Evolutionary conservation across 2,113 vertebrate species (phyloP), one percentile per base, ranked within the genome.

Genomic region (Oreochromis spilurus): DNA sequence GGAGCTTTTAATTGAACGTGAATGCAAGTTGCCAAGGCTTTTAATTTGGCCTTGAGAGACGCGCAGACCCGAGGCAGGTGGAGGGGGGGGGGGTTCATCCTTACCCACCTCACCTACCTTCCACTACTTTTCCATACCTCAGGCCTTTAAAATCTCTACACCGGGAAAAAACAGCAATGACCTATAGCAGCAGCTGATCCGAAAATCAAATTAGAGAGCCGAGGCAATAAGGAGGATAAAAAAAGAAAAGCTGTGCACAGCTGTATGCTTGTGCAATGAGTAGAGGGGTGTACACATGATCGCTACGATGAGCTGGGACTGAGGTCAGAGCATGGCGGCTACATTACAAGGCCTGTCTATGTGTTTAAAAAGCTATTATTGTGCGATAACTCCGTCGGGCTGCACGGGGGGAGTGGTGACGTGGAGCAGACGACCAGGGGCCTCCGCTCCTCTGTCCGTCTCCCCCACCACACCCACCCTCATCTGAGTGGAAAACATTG

Each of bases 1-100:
- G 90, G 92, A 93, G 94, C 90, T 93, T 96, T 95, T 97, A 97
- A 97, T 97, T 97, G 96, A 93, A 95, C 85, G 86, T 93, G 94
- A 96, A 96, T 84, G 89, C 83, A 91, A 93, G 90, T 89, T 95
- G 93, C 95, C 94, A 93, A 96, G 93, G 93, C 94, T 96, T 96
- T 96, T 96, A 92, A 96, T 97, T 96, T 96, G 91, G 92, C 94
- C 88, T 70, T 92, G 80, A 95, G 77, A 91, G 9, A 89, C 88
- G 21, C 78, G 83, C 85, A 87, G 82, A 87, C 77, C 70, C 52
- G 72, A 79, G 84, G 87, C 12, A 83, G 86, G 24, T 26, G 24
- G 24, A 26, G 24, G 24, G 24, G 24, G 36, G 62, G n/a, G 24
- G 67, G 29, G 17, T 29, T 65, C 87, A 31, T 90, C 67, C 17